phyloP scores from a whole-genome alignment of 2,797 vertebrate species.

The Phaenicophaeus curvirostris region DNA sequence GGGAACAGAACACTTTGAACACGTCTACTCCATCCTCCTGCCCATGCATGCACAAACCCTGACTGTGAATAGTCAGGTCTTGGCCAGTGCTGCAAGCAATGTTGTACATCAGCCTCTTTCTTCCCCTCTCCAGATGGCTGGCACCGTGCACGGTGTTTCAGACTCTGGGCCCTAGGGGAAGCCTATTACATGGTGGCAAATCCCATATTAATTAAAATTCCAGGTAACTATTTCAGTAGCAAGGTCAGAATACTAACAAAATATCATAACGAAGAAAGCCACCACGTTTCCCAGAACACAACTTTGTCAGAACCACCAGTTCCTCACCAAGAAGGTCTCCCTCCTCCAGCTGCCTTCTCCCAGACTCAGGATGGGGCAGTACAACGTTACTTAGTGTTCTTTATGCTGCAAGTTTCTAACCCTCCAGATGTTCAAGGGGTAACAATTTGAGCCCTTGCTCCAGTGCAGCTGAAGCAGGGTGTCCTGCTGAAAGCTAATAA shows the following conservation, averaged over 20 bases:
- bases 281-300: not conserved
- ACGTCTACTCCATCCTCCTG: not conserved
- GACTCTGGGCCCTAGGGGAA: not conserved
- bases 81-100: not conserved
- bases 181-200: not conserved
- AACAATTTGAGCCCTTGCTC: not conserved
- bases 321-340: not conserved
- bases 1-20: not conserved
- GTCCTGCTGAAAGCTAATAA: not conserved
- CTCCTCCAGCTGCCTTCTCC: rapidly evolving
- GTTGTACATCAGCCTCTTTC: not conserved
- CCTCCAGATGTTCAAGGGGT: not conserved
- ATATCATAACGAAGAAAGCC: not conserved
- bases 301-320: not conserved
- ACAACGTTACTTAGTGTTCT: not conserved
- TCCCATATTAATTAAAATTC: not conserved
- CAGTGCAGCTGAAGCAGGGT: not conserved
- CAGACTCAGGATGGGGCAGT: rapidly evolving
- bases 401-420: not conserved
- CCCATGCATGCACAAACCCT: not conserved
- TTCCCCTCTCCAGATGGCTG: not conserved
- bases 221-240: not conserved
- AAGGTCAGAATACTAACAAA: rapidly evolving
- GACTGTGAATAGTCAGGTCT: not conserved
- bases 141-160: rapidly evolving